Percentiles rank a stretch among this genome's conserved stretches.
These are phyloP conservation scores for Aradus depressus DNA, from an alignment of 2,888 invertebrate species.

Conservation along the genomic window DNA sequence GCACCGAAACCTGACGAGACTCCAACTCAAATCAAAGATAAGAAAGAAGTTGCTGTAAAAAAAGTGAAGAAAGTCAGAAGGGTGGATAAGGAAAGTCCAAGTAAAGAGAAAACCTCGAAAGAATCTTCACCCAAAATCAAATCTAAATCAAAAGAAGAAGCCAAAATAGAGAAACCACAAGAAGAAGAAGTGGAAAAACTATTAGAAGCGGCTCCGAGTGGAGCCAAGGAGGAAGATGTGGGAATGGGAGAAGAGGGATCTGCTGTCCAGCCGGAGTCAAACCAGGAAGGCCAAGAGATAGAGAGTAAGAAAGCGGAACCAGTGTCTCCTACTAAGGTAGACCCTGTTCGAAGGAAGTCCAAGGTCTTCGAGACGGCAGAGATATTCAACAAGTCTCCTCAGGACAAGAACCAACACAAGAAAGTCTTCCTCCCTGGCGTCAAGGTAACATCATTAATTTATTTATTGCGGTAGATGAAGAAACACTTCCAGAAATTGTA, in stretches of 20 bases:
- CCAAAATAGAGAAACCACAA: slow-evolving; percentile 18
- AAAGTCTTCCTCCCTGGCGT: slow-evolving; percentile 70
- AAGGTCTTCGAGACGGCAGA: slow-evolving; percentile 59
- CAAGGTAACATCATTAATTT: too few species aligned
- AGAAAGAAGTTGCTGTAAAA: slow-evolving; percentile 28
- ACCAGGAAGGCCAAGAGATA: slow-evolving; percentile 24
- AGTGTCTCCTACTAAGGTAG: slow-evolving; percentile 18
- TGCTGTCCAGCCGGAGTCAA: slow-evolving; percentile 26
- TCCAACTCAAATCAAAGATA: slow-evolving; percentile 27
- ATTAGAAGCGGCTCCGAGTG: slow-evolving; percentile 17
- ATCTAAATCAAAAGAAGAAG: slow-evolving; percentile 27
- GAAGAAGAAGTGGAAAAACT: slow-evolving; percentile 25
- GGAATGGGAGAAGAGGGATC: slow-evolving; percentile 7
- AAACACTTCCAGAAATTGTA: too few species aligned
- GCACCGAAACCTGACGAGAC: slow-evolving; percentile 35
- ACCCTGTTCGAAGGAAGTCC: slow-evolving; percentile 45
- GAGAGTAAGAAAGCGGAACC: slow-evolving; percentile 19
- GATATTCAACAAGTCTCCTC: slow-evolving; percentile 45
- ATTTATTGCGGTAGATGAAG: too few species aligned
- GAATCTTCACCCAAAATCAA: slow-evolving; percentile 16
- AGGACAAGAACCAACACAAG: slow-evolving; percentile 51
- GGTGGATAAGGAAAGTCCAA: not conserved
- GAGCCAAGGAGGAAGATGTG: slow-evolving; percentile 5
- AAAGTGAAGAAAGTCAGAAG: slow-evolving; percentile 21
- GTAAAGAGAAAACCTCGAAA: slow-evolving; percentile 19